These are phyloP conservation scores for Rhinogobius similis DNA, from an alignment of 2,113 vertebrate species.

Conservation along the genomic window DNA sequence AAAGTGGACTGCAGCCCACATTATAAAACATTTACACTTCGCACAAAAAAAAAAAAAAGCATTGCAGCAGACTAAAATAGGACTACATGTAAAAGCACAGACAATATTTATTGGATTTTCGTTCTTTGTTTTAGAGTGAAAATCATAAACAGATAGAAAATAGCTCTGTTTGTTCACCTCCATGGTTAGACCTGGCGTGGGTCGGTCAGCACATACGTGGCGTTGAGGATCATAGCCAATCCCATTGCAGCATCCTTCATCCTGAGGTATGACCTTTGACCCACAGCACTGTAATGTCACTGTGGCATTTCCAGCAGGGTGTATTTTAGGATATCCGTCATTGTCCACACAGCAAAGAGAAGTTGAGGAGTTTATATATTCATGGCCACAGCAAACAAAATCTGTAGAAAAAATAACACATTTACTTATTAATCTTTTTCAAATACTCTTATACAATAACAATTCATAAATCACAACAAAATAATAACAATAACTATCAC, in stretches of 20 bases:
- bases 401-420: slow-evolving; percentile 72
- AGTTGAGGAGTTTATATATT: slow-evolving; percentile 87
- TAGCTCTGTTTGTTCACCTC: slow-evolving; percentile 75
- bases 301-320: slow-evolving; percentile 81
- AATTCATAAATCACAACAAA: too few relatives aligned
- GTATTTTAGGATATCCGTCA: slow-evolving; percentile 80
- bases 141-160: not conserved
- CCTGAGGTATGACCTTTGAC: slow-evolving; percentile 85
- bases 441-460: too few relatives aligned
- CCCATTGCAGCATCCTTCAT: slow-evolving; percentile 87
- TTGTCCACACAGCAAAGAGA: slow-evolving; percentile 86
- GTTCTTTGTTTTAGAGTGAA: too few relatives aligned
- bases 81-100: too few relatives aligned
- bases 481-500: slow-evolving; percentile 25
- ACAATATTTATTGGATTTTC: too few relatives aligned
- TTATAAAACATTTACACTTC: too few relatives aligned
- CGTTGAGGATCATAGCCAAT: slow-evolving; percentile 88
- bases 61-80: not conserved
- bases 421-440: too few relatives aligned
- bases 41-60: not conserved
- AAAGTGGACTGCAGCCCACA: too few relatives aligned
- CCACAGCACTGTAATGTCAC: slow-evolving; percentile 87
- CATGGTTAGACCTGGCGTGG: slow-evolving; percentile 79
- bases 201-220: slow-evolving; percentile 88
- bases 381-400: slow-evolving; percentile 87